Evolutionary conservation across 2,888 invertebrate species (phyloP).

Genomic region (Leucophenga montana): DNA sequence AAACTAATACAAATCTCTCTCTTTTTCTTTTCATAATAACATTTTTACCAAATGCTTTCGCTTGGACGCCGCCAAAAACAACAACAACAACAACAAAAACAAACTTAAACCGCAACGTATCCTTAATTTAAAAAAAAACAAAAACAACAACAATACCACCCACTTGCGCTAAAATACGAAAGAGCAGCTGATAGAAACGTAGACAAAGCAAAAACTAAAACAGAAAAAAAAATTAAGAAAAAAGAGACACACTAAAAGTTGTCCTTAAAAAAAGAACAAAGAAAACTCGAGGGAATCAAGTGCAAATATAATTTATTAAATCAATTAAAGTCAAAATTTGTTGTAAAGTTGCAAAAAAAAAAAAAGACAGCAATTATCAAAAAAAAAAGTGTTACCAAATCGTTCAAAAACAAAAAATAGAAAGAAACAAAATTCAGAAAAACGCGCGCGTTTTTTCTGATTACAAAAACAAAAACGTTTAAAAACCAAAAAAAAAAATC

Average conservation of each 20-base stretch:
- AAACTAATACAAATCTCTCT: too few relatives aligned
- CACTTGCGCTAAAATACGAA: neutral
- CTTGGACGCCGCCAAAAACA: neutral
- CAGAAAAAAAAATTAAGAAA: conserved; percentile 25
- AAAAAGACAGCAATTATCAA: neutral
- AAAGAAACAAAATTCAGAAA: conserved; percentile 18
- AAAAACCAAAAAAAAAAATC: neutral
- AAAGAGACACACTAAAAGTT: conserved; percentile 23
- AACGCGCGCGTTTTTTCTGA: conserved; percentile 38
- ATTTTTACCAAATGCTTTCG: conserved; percentile 39
- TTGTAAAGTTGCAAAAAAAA: neutral
- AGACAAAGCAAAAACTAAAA: conserved; percentile 31
- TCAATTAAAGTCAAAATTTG: neutral
- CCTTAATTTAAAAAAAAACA: conserved; percentile 36
- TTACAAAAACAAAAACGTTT: neutral
- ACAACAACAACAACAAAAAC: conserved; percentile 32
- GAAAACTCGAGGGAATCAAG: neutral
- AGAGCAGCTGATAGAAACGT: conserved; percentile 4
- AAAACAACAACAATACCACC: conserved; percentile 37
- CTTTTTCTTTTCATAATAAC: conserved; percentile 31
- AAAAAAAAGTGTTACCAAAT: conserved; percentile 33
- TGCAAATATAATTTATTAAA: neutral
- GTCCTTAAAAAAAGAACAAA: neutral
- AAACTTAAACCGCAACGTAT: conserved; percentile 38
- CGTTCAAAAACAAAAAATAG: conserved; percentile 29